Evolutionary conservation across 1,140 invertebrate species (phyloP).

Genomic region (Streblospio benedicti): DNA sequence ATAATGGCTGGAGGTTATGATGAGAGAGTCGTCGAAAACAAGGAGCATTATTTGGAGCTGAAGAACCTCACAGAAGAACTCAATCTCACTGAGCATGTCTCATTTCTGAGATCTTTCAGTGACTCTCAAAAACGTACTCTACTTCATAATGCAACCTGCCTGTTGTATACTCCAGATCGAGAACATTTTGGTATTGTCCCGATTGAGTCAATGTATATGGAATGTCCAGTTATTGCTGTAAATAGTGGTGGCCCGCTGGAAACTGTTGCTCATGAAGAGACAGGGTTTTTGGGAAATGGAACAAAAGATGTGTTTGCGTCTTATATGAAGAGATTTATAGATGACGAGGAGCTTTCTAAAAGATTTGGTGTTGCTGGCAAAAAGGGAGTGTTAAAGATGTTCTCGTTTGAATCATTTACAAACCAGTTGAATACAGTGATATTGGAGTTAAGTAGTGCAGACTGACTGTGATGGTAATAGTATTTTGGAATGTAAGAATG

Average conservation of each 20-base stretch:
- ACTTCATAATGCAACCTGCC: slow-evolving; percentile 61
- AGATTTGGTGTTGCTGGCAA: slow-evolving; percentile 63
- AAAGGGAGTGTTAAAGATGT: slow-evolving; percentile 62
- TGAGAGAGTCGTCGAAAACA: slow-evolving; percentile 76
- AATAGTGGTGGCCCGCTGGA: slow-evolving; percentile 92
- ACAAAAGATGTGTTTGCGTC: slow-evolving; percentile 61
- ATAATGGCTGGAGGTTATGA: slow-evolving; percentile 98
- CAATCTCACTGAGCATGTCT: slow-evolving; percentile 63
- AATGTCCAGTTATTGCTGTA: slow-evolving; percentile 86
- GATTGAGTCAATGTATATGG: slow-evolving; percentile 92
- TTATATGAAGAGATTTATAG: slow-evolving; percentile 65
- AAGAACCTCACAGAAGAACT: slow-evolving; percentile 56
- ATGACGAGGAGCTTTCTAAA: slow-evolving; percentile 49
- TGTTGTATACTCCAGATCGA: slow-evolving; percentile 90
- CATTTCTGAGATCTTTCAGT: slow-evolving; percentile 76
- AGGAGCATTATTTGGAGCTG: slow-evolving; percentile 76
- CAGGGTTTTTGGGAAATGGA: slow-evolving; percentile 76
- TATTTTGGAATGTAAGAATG: too few species aligned
- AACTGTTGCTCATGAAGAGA: slow-evolving; percentile 76
- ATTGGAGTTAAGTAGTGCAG: neutral
- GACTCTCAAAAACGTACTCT: slow-evolving; percentile 75
- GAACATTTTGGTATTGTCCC: slow-evolving; percentile 99
- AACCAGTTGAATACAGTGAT: slow-evolving; percentile 59
- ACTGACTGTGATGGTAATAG: too few species aligned
- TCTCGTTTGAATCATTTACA: slow-evolving; percentile 71